Conservation (phyloP, 2,113 vertebrate species). For the Camarhynchus parvulus region DNA sequence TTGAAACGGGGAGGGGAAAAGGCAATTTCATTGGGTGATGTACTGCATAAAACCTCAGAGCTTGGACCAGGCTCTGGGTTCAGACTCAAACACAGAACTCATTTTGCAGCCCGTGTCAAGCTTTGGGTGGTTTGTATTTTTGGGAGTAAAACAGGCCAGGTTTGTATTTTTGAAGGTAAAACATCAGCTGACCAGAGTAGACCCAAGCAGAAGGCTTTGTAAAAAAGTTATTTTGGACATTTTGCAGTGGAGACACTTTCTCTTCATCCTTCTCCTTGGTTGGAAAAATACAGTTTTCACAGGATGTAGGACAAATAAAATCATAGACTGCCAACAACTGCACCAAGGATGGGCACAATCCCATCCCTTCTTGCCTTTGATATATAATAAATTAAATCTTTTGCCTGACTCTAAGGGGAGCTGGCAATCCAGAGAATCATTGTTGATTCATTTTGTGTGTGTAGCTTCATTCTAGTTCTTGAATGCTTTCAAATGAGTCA, state of each 20-base stretch:
- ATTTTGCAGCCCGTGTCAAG: background rate
- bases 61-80: background rate
- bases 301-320: background rate
- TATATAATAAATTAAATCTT: background rate
- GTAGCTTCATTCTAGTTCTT: background rate
- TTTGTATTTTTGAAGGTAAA: background rate
- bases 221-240: background rate
- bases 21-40: conserved; percentile 66
- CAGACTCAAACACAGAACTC: background rate
- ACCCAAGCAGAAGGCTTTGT: background rate
- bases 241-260: background rate
- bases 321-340: background rate
- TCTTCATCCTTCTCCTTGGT: background rate
- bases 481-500: conserved; percentile 30
- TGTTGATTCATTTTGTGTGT: conserved; percentile 2
- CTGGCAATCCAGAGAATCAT: background rate
- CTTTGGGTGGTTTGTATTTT: background rate
- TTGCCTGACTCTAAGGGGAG: background rate
- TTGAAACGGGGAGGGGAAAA: conserved; percentile 73
- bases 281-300: background rate
- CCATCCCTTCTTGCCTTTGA: background rate
- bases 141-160: background rate
- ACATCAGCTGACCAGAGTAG: background rate
- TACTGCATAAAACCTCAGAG: conserved; percentile 30
- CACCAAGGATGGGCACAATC: background rate